Evolutionary conservation across 2,888 invertebrate genomes (phyloP).

Genomic region (Girardia tigrina): DNA sequence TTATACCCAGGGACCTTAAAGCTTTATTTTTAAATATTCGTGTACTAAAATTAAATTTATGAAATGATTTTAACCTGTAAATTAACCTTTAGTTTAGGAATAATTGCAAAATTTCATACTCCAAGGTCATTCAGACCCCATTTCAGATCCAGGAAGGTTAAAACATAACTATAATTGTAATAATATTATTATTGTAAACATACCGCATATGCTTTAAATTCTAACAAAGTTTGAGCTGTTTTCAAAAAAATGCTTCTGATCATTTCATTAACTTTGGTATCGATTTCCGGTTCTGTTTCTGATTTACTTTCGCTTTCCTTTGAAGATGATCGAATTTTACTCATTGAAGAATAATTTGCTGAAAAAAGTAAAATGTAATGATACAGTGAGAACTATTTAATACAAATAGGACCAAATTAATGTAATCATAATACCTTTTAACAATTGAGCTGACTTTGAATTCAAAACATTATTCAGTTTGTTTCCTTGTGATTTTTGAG

Average conservation of each 20-base stretch:
- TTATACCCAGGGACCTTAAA: too few relatives aligned
- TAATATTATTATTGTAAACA: background rate
- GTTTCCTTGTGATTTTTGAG: constrained; percentile 6
- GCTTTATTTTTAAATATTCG: too few relatives aligned
- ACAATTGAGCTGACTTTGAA: background rate
- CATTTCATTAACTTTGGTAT: background rate
- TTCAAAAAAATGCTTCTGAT: background rate
- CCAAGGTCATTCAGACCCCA: too few relatives aligned
- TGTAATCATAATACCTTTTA: too few relatives aligned
- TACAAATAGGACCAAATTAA: too few relatives aligned
- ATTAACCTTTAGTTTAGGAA: too few relatives aligned
- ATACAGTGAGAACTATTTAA: too few relatives aligned
- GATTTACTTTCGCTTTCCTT: background rate
- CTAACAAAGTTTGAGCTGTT: background rate
- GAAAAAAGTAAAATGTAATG: background rate
- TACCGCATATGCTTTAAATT: constrained; percentile 10
- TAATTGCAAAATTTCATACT: too few relatives aligned
- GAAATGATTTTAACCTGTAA: too few relatives aligned
- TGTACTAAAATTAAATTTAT: too few relatives aligned
- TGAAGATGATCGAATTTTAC: background rate
- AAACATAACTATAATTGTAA: too few relatives aligned
- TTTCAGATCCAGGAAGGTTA: too few relatives aligned
- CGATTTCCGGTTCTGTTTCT: background rate
- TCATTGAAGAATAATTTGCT: background rate
- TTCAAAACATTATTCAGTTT: background rate